Base-by-base conservation (phyloP, 2,113 vertebrate genomes). In the Cephalopterus ornatus region DNA sequence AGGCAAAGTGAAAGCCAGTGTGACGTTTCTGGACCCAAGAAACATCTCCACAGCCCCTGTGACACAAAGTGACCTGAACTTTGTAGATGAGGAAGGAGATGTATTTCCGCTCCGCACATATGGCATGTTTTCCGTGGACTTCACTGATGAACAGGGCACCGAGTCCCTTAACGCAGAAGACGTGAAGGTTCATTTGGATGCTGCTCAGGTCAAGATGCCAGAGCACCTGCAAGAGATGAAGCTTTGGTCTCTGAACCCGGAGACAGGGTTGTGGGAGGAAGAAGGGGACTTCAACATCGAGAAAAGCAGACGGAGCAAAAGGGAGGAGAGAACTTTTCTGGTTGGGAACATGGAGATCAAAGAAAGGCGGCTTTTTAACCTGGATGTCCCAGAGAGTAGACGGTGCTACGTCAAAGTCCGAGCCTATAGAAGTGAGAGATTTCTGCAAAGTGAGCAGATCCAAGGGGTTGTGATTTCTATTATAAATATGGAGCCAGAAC, bases 261-360 rank as follows among this genome's bases (percentile, higher is more conserved):
- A 99, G 39, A 99, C 99, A 6, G 99, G 99, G 11, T 93, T 99
- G 72, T 99, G 99, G 99, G 99, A 99, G 79, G 99, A 99, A 90
- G 99, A 99, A 94, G 98, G 98, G 8, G 98, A 98, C 78, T 98
- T 99, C 82, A 97, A 97, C 65, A 47, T 98, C 7, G 98, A 99
- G 89, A 98, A 95, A 83, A 99, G 97, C 82, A 98, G 79, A 46
- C 97, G 99, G 74, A 96, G 71, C 20, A 99, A 98, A 96, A 98
- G 99, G 67, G 99, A 99, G 68, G 98, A 99, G 65, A 98, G 99
- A 89, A 99, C 99, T 2, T 99, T 99, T 96, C 97, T 99, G 77
- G 98, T 99, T 71, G 99, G 99, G 32, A 99, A 99, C 96, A 99
- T 99, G 99, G 99, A 99, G 97, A 99, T 99, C 95, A 98, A 99